Percentiles rank a stretch among this genome's conserved stretches.
These are phyloP conservation scores for Archips xylosteana DNA, from an alignment of 2,888 invertebrate species.

Conservation along the genomic window DNA sequence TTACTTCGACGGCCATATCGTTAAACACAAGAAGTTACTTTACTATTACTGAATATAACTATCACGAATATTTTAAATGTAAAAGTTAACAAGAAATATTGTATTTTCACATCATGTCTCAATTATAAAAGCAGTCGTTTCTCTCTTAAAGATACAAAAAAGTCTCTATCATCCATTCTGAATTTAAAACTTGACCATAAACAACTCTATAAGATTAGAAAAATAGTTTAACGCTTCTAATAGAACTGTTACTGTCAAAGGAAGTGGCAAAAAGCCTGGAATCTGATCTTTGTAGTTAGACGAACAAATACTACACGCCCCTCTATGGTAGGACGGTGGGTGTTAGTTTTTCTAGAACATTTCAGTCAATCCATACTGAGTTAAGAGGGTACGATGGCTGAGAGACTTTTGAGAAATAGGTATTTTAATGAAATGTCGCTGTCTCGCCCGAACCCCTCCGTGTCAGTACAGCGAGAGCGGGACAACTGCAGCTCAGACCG, in stretches of 20 bases:
- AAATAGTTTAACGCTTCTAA: slow-evolving; percentile 4
- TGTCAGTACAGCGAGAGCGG: too few relatives aligned
- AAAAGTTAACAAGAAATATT: not conserved
- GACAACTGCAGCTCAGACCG: too few relatives aligned
- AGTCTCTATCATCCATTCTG: slow-evolving; percentile 5
- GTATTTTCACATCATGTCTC: not conserved
- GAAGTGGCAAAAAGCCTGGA: slow-evolving; percentile 25
- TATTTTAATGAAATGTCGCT: too few relatives aligned
- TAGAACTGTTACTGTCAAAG: slow-evolving; percentile 40
- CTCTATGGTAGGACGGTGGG: slow-evolving; percentile 17
- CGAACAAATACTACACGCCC: slow-evolving; percentile 33
- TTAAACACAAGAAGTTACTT: not conserved
- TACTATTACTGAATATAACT: not conserved
- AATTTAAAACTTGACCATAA: slow-evolving; percentile 14
- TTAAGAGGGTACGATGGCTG: too few relatives aligned
- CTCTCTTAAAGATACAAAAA: not conserved
- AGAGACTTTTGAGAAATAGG: too few relatives aligned
- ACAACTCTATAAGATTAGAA: slow-evolving; percentile 4
- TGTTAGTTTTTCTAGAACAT: slow-evolving; percentile 37
- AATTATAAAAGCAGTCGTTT: not conserved
- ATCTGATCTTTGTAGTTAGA: slow-evolving; percentile 5
- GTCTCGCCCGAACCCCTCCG: too few relatives aligned
- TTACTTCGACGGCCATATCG: not conserved
- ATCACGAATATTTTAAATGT: not conserved
- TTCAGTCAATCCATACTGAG: slow-evolving; percentile 33